A percentile compares a stretch with the other conserved stretches of the same genome.
These are phyloP conservation scores for Pituophis catenifer DNA, from an alignment of 2,113 vertebrate genomes.

Conservation along the genomic window DNA sequence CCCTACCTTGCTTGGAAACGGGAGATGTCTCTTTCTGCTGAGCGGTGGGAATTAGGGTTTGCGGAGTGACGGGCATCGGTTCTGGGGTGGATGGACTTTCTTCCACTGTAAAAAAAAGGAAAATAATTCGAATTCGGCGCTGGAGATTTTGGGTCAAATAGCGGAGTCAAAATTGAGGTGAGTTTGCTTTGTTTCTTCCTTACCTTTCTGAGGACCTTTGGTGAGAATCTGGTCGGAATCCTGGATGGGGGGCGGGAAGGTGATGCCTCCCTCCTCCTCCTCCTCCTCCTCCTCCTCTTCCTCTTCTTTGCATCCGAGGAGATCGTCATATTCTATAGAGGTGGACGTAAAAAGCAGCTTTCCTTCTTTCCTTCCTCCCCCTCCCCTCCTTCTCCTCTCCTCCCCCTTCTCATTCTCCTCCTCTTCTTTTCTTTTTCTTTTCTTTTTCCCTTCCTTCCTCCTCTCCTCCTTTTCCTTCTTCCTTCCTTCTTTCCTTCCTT, in stretches of 20 bases:
- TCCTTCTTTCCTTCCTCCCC: no score
- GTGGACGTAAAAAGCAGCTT: neutral
- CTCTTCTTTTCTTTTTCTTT: no score
- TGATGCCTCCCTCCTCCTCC: neutral
- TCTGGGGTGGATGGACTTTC: neutral
- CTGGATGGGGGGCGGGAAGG: neutral
- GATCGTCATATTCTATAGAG: neutral
- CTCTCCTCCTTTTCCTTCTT: no score
- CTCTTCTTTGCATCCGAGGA: neutral
- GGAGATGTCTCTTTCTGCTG: neutral
- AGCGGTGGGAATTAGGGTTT: neutral
- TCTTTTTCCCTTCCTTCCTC: no score
- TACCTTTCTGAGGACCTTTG: neutral
- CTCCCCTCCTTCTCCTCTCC: no score
- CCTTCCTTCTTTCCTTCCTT: no score
- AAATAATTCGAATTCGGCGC: neutral
- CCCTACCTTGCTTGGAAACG: neutral
- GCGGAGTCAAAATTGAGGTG: no score
- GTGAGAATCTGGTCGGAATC: neutral
- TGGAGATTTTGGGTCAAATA: neutral
- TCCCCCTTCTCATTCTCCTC: no score
- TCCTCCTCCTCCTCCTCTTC: neutral
- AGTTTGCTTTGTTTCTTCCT: neutral
- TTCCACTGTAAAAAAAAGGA: neutral
- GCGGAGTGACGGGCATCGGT: neutral